Evolutionary conservation across 2,113 vertebrate genomes (phyloP).

Genomic region (Phaethon lepturus): DNA sequence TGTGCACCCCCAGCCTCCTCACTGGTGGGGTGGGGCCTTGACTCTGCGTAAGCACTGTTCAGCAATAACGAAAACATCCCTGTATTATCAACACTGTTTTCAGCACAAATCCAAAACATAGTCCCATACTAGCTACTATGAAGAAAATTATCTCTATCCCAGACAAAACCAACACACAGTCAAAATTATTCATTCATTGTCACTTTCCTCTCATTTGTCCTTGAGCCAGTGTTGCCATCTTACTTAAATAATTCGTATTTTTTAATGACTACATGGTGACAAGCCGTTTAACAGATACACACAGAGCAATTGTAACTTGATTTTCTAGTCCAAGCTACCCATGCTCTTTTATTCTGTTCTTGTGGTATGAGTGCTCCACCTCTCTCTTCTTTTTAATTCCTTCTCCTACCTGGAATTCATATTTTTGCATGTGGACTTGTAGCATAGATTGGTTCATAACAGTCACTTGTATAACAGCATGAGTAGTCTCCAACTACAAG

Average conservation of each 20-base stretch:
- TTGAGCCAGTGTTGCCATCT: neutral
- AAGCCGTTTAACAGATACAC: neutral
- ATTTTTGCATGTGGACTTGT: neutral
- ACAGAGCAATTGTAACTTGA: rapidly evolving
- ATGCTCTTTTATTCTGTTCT: neutral
- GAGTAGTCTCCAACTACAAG: neutral
- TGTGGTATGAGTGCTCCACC: neutral
- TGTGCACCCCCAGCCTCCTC: no score
- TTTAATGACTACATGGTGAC: conserved; percentile 16
- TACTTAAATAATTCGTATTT: neutral
- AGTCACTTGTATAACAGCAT: neutral
- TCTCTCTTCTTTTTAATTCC: neutral
- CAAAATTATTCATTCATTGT: neutral
- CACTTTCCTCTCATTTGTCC: neutral
- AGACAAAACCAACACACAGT: neutral
- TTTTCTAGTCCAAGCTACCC: neutral
- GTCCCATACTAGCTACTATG: no score
- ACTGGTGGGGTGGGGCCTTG: no score
- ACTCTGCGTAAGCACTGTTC: no score
- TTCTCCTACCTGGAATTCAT: neutral
- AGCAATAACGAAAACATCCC: no score
- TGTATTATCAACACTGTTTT: no score
- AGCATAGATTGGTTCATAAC: neutral
- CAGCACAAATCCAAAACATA: no score
- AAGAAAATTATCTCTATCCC: no score